phyloP scores from a whole-genome alignment of 1,140 invertebrate species.

The Drosophila nannoptera region DNA sequence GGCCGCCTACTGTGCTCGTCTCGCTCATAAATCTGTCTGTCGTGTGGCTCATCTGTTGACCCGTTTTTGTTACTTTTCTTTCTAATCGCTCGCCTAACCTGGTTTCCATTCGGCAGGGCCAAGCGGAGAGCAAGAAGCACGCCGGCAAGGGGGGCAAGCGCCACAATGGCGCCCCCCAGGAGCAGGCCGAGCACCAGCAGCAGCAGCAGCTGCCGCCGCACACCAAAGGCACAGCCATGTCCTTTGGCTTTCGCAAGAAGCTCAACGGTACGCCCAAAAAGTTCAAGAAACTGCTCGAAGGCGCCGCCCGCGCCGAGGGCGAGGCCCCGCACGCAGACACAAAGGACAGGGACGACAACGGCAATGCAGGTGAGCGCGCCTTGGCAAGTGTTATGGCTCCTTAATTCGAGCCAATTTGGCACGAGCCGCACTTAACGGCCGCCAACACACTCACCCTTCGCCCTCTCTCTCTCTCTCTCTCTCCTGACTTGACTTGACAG shows the following conservation, averaged over 20 bases:
- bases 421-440: slow-evolving; percentile 24
- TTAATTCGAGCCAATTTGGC: slow-evolving; percentile 58
- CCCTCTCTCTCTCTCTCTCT: background rate
- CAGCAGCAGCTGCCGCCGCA: slow-evolving; percentile 58
- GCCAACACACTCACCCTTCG: background rate
- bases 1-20: slow-evolving; percentile 15
- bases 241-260: slow-evolving; percentile 80
- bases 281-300: slow-evolving; percentile 74
- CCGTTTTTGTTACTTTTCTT: slow-evolving; percentile 29
- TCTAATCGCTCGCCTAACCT: slow-evolving; percentile 43
- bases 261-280: slow-evolving; percentile 76
- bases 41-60: slow-evolving; percentile 54
- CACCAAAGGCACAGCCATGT: slow-evolving; percentile 79
- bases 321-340: slow-evolving; percentile 26
- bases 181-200: slow-evolving; percentile 18
- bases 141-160: slow-evolving; percentile 56
- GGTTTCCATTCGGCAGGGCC: slow-evolving; percentile 60
- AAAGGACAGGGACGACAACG: slow-evolving; percentile 76
- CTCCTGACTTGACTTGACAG: background rate
- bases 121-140: slow-evolving; percentile 78
- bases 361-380: slow-evolving; percentile 64
- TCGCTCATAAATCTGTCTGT: background rate
- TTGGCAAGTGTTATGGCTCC: slow-evolving; percentile 35
- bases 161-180: slow-evolving; percentile 49
- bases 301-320: slow-evolving; percentile 20